Evolutionary conservation across 1,140 invertebrate species (phyloP), one percentile per base, ranked within the genome.

Genomic region (Nasonia giraulti): DNA sequence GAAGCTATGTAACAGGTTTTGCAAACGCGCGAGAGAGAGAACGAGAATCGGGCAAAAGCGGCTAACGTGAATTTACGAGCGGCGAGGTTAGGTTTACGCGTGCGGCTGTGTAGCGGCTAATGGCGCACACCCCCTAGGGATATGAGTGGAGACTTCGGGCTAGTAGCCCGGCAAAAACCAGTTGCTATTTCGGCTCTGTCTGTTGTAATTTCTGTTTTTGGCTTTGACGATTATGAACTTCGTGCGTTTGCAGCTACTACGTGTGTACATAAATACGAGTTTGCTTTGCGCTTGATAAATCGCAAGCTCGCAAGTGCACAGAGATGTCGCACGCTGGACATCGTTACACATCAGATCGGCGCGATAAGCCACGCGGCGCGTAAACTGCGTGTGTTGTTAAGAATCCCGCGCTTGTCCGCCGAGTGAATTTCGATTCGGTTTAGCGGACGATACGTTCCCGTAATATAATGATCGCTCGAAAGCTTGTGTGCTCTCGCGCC

Each of bases 1-100:
- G 89, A 90, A 90, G 87, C 89, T 89, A 91, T 90, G 89, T 90
- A 90, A 90, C 88, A 89, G 89, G 87, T 91, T 89, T 87, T 88
- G 27, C 27, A 27, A 27, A 27, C 27, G 27, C 27, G 27, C 27
- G 27, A 0, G 33, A 37, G 33, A 37, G 74, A 47, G 55, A 86
- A 78, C 71, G 87, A 88, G 82, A 62, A 78, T 68, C 82, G 76
- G 87, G 82, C 82, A 87, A 88, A 88, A 88, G 86, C 87, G 85
- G 86, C 85, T 91, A 90, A 90, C 89, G 86, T 87, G 86, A 89
- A 90, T 90, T 90, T 91, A 90, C 87, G 88, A 87, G 81, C 87
- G 87, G 27, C 5, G 20, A 62, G 55, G 55, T 62, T 62, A 62
- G 55, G 55, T 62, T 62, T n/a, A n/a, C 55, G 55, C 55, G 55